Percentiles rank a stretch among this genome's conserved stretches.
Evolutionary conservation across 2,888 invertebrate species (phyloP).

Genomic region (Cryptus armator): DNA sequence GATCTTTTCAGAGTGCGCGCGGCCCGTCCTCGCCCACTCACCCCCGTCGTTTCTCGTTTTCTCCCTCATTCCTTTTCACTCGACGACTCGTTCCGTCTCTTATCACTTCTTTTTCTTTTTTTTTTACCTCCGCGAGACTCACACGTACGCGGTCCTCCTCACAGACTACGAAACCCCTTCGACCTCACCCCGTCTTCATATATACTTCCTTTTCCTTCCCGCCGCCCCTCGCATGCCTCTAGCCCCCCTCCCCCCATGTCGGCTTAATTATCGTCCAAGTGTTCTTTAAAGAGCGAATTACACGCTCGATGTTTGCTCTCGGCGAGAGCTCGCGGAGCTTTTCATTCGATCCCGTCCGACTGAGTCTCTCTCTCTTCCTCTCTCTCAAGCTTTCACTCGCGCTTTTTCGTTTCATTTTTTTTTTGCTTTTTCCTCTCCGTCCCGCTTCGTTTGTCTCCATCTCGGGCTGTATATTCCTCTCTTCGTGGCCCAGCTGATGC

Average conservation of each 20-base stretch:
- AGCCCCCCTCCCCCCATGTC: conserved; percentile 72
- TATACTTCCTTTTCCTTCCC: conserved; percentile 52
- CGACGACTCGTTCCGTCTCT: conserved; percentile 39
- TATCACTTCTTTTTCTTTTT: conserved; percentile 40
- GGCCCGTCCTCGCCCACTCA: conserved; percentile 63
- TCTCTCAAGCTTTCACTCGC: conserved; percentile 44
- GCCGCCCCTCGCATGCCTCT: conserved; percentile 54
- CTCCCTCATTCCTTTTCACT: conserved; percentile 31
- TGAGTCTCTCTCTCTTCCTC: conserved; percentile 66
- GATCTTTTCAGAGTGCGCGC: conserved; percentile 79
- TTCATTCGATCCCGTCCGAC: conserved; percentile 77
- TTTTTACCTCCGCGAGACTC: conserved; percentile 35
- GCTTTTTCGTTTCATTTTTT: conserved; percentile 54
- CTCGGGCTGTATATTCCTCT: conserved; percentile 39
- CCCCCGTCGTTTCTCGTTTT: conserved; percentile 41
- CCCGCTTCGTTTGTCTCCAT: conserved; percentile 57
- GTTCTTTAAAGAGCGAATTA: conserved; percentile 85
- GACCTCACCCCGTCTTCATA: conserved; percentile 35
- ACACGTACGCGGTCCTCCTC: conserved; percentile 40
- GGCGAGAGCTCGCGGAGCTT: conserved; percentile 79
- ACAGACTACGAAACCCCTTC: conserved; percentile 57
- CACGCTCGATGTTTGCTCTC: conserved; percentile 83
- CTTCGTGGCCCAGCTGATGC: conserved; percentile 33
- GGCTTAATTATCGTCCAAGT: conserved; percentile 83
- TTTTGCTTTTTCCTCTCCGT: conserved; percentile 37